Percentiles rank a stretch among this genome's conserved stretches.
phyloP scores from a whole-genome alignment of 2,113 vertebrate genomes.

The Tragelaphus imberbis region DNA sequence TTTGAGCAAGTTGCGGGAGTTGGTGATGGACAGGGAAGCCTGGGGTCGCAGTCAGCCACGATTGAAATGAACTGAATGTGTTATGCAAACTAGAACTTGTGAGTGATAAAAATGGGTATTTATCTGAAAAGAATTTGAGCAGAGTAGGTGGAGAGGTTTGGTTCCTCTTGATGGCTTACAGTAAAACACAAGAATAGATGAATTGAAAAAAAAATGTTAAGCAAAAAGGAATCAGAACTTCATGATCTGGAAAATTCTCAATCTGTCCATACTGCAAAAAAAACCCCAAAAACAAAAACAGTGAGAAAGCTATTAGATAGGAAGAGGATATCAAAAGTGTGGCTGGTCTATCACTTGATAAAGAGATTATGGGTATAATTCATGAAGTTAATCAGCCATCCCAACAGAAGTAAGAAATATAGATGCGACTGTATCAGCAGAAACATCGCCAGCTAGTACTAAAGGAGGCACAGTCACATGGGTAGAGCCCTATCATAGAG shows the following conservation, averaged over 20 bases:
- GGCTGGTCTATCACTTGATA: not conserved
- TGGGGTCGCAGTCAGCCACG: rapidly evolving
- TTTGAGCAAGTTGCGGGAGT: not conserved
- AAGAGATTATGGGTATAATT: not conserved
- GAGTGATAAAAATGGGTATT: not conserved
- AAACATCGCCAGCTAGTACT: not conserved
- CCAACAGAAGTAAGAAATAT: not conserved
- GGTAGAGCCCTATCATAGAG: not conserved
- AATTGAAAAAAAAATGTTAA: not conserved
- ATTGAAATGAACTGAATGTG: not conserved
- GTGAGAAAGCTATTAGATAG: not conserved
- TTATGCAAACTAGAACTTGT: not conserved
- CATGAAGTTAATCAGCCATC: not conserved
- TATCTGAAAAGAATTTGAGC: not conserved
- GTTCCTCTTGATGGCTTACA: not conserved
- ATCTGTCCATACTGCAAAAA: not conserved
- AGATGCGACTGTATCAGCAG: not conserved
- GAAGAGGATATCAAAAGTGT: not conserved
- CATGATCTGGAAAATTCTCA: not conserved
- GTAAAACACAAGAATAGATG: not conserved
- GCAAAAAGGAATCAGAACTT: not conserved
- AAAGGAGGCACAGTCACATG: not conserved
- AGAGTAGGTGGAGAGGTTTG: not conserved
- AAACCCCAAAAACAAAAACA: too few species aligned
- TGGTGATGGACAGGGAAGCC: not conserved